Evolutionary conservation across 2,888 invertebrate genomes (phyloP), one percentile per base, ranked within the genome.

Genomic region (Crocallis elinguaria): DNA sequence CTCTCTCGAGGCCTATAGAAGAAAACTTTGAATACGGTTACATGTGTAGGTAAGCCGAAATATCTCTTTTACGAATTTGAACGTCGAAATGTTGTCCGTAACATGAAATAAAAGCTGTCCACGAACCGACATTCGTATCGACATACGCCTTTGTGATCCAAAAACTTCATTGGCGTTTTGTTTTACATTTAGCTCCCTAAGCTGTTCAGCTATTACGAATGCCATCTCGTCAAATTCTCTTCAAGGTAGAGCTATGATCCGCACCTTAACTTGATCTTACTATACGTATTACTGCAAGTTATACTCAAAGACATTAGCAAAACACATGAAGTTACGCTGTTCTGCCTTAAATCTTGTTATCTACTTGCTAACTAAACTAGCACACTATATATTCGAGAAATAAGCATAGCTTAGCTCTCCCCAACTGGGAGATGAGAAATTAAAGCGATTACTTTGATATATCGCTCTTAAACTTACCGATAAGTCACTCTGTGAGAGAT

Each of bases 361-460:
- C 42, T 38, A 13, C 35, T 42, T 17, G 13, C 32, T 35, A 48
- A 43, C 49, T 75, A 79, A 79, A 81, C 83, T 78, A 80, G 68
- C 67, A 62, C 75, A 68, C 67, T 79, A 84, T 84, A 56, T 81
- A 81, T 77, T 78, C 73, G 73, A 79, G 80, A 75, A 83, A 84
- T 83, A 80, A 81, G 79, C 84, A 84, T 79, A 84, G 85, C 79
- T 86, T 79, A 65, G 63, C 54, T 58, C 73, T 68, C 80, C 49
- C 76, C 78, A 82, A 84, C 79, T 81, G 81, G 82, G 81, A 88
- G 86, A 89, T 89, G 89, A 89, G 90, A 89, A 89, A 91, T 89
- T 91, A 88, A 90, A 86, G 80, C 88, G 84, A 89, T 91, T 88
- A 89, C 88, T 84, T 85, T 90, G 90, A 91, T 88, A 88, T 88